Percentiles rank a stretch among this genome's conserved stretches.
These are phyloP conservation scores for Ophiothrix spiculata DNA, from an alignment of 35 echinoderm and acorn worm species.

Conservation along the genomic window DNA sequence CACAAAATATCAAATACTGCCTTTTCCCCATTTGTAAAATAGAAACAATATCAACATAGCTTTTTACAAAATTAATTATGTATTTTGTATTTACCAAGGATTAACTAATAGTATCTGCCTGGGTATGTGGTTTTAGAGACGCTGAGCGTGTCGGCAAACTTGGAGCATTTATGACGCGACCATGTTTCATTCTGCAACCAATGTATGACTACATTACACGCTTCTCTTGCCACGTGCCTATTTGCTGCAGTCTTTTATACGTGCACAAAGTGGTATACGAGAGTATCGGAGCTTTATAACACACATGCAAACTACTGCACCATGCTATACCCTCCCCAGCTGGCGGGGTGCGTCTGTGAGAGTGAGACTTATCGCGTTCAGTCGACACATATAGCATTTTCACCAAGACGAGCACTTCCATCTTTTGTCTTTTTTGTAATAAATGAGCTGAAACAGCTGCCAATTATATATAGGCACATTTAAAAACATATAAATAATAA, in stretches of 20 bases:
- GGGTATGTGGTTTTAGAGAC: no score
- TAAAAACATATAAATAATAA: constrained; percentile 94
- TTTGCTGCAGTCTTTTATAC: background rate
- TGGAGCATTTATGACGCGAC: no score
- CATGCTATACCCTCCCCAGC: background rate
- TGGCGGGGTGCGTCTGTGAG: background rate
- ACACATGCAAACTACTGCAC: background rate
- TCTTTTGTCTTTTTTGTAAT: constrained; percentile 42
- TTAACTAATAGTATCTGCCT: no score
- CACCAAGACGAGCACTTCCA: background rate
- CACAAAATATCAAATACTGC: no score
- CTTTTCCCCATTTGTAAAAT: no score
- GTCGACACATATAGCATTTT: constrained; percentile 4
- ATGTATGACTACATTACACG: background rate
- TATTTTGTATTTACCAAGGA: no score
- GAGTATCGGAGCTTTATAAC: background rate
- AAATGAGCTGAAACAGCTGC: constrained; percentile 80
- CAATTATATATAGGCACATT: constrained; percentile 56
- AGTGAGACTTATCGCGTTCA: constrained; percentile 3
- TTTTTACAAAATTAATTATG: no score
- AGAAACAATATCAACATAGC: no score
- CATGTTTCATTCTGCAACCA: no score
- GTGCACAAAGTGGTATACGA: background rate
- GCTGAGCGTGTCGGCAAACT: no score
- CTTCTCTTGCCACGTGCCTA: background rate